Percentiles rank a stretch among this genome's conserved stretches.
Evolutionary conservation across 2,888 invertebrate species (phyloP).

Genomic region (Axea sp.): DNA sequence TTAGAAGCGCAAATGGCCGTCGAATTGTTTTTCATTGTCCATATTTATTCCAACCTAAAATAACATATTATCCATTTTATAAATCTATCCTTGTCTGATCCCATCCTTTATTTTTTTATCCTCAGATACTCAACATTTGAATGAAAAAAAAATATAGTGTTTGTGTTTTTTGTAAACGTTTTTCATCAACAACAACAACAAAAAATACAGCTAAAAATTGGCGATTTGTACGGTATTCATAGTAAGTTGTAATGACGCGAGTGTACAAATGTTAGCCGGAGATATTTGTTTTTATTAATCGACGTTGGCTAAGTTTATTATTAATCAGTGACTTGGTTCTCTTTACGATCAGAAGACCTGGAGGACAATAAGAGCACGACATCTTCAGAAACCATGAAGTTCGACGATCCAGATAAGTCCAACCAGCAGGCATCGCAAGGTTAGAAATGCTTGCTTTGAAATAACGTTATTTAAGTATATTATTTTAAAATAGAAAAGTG

Average conservation of each 20-base stretch:
- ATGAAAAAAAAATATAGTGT: no score
- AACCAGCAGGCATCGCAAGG: constrained; percentile 72
- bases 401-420: constrained; percentile 72
- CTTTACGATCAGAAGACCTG: constrained; percentile 68
- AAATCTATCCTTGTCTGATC: constrained; percentile 4
- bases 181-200: no score
- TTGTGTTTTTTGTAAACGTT: no score
- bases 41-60: neutral
- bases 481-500: no score
- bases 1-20: neutral
- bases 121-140: neutral
- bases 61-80: constrained; percentile 2
- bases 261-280: no score
- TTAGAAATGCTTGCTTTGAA: no score
- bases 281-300: constrained; percentile 19
- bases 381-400: constrained; percentile 71
- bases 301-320: neutral
- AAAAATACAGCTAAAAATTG: no score
- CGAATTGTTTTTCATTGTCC: neutral
- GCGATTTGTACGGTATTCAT: no score
- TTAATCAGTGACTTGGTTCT: constrained; percentile 24
- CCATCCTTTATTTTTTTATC: constrained; percentile 1
- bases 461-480: no score
- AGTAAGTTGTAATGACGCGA: no score
- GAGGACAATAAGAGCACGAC: constrained; percentile 70